These are phyloP conservation scores for Ennomos erosarius DNA, from an alignment of 2,888 invertebrate species.

Conservation along the genomic window DNA sequence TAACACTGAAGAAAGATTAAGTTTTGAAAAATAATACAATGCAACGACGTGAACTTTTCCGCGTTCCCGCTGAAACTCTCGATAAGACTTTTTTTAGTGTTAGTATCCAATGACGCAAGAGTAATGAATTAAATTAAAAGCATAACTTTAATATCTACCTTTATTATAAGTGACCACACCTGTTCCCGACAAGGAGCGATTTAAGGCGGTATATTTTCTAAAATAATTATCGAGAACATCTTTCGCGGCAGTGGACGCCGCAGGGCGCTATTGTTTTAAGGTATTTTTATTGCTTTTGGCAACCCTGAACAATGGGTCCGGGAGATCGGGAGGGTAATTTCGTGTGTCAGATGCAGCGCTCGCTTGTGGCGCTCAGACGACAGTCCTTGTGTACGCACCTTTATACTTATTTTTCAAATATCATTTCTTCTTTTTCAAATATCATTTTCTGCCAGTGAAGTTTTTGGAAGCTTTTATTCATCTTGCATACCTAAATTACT, in stretches of 20 bases:
- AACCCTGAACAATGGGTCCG: constrained; percentile 80
- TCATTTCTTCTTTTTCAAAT: constrained; percentile 47
- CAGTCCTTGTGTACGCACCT: constrained; percentile 50
- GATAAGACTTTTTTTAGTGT: constrained; percentile 5
- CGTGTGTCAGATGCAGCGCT: constrained; percentile 61
- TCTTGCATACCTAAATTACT: neutral
- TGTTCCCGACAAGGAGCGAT: constrained; percentile 75
- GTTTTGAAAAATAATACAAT: no score
- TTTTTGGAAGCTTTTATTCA: constrained; percentile 1
- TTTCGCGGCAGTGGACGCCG: constrained; percentile 75
- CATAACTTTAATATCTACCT: constrained; percentile 55
- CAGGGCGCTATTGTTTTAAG: constrained; percentile 83
- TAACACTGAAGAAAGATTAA: no score
- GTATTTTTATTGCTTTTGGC: constrained; percentile 79
- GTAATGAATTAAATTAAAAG: constrained; percentile 21
- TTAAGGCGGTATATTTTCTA: constrained; percentile 74
- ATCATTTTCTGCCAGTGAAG: constrained; percentile 30
- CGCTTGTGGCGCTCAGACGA: constrained; percentile 61
- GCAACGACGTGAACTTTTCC: no score
- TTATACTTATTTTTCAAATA: constrained; percentile 50
- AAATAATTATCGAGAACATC: constrained; percentile 82
- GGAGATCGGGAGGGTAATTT: constrained; percentile 65
- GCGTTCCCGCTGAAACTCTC: no score
- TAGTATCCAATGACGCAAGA: constrained; percentile 16
- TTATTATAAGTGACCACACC: constrained; percentile 64